These are phyloP conservation scores for Lasioglossum leucozonium DNA, from an alignment of 2,888 invertebrate species.

Conservation along the genomic window DNA sequence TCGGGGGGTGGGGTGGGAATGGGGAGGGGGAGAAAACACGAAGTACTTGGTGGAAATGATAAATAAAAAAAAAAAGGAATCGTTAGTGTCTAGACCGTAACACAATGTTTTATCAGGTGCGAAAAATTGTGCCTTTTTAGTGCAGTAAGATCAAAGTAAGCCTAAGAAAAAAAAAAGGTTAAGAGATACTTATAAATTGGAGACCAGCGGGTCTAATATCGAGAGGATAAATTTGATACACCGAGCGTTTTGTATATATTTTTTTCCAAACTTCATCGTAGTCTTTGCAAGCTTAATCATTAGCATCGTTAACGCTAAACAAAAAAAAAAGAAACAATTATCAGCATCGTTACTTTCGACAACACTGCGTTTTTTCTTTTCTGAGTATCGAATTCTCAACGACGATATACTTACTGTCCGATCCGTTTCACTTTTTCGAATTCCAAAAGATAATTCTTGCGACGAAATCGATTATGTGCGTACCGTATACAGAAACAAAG, in stretches of 20 bases:
- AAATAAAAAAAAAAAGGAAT: conserved; percentile 56
- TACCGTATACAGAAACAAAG: neutral
- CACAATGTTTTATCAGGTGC: conserved; percentile 80
- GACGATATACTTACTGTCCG: neutral
- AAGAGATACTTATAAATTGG: conserved; percentile 72
- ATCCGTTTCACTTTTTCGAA: conserved; percentile 19
- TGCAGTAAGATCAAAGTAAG: conserved; percentile 83
- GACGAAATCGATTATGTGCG: conserved; percentile 22
- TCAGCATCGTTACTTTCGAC: conserved; percentile 44
- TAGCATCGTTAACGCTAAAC: conserved; percentile 53
- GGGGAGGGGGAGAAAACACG: conserved; percentile 21
- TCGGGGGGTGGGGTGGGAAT: conserved; percentile 20
- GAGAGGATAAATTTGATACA: conserved; percentile 66
- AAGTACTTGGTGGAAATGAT: conserved; percentile 48
- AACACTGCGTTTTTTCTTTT: conserved; percentile 24
- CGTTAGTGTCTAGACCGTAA: conserved; percentile 76
- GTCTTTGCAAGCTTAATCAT: conserved; percentile 53
- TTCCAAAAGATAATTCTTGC: conserved; percentile 25
- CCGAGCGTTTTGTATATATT: conserved; percentile 57
- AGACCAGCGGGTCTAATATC: conserved; percentile 72
- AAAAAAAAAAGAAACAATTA: conserved; percentile 31
- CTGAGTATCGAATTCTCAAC: conserved; percentile 21
- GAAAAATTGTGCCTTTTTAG: conserved; percentile 84
- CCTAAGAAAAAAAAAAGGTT: conserved; percentile 80
- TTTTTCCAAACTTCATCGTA: conserved; percentile 58